Base-by-base conservation (phyloP, 2,113 vertebrate species). In the Pluvialis apricaria region DNA sequence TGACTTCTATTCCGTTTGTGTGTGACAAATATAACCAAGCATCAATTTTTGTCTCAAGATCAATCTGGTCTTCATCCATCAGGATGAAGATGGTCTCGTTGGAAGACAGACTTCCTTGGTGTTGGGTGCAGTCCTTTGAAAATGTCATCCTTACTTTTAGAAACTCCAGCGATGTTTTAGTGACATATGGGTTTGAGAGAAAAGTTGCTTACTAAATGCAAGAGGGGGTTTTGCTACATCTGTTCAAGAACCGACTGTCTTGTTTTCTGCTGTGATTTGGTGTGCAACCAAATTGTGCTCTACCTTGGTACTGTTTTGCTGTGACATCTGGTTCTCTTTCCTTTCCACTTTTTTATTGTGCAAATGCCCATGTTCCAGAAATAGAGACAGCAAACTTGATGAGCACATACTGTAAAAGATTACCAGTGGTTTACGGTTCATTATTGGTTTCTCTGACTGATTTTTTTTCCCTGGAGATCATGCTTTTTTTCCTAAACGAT, bases 61-160 rank as follows among this genome's bases (percentile, higher is more conserved):
- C 38, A 49, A 1, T 32, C 36, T 62, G 65, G 21, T 85, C 62
- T 75, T 62, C 69, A 45, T 64, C 76, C 15, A 3, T 24, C 36
- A 31, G n/a, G 66, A 66, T 47, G 61, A 79, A 22, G 52, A 38
- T 1, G 5, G 28, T 32, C 57, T 32, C 1, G 0, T 2, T 26
- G 42, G 65, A 40, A 79, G 60, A 32, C 3, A 6, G 29, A 18
- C 24, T 34, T 14, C 47, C 57, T 15, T 4, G 4, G 40, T 11
- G 47, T 13, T 31, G 86, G 60, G 11, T 55, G n/a, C 38, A 15
- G 15, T 9, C 40, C 47, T 80, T 61, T 9, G 32, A 26, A 38
- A 57, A 55, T 8, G 22, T 26, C 75, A 20, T 10, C 54, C 47
- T 31, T 45, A 6, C 72, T 55, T 62, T 13, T 44, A 69, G 49